Evolutionary conservation across 2,113 vertebrate genomes (phyloP).

Genomic region (Psilopogon haemacephalus): DNA sequence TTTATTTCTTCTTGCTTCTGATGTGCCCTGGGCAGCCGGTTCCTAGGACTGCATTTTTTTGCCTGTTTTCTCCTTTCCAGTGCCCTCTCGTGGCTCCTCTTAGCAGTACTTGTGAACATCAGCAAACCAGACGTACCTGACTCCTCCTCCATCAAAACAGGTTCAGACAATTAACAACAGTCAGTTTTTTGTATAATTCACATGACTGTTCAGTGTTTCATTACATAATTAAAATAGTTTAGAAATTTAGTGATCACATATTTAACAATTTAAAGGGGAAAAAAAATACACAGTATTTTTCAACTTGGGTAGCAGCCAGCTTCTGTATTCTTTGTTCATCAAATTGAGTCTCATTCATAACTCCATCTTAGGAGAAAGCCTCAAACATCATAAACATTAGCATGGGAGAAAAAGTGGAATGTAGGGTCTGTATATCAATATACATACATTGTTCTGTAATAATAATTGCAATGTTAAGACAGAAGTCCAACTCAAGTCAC

Average conservation of each 20-base stretch:
- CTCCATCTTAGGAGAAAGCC: not conserved
- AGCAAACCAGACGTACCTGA: fast-evolving
- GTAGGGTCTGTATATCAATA: not conserved
- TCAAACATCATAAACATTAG: not conserved
- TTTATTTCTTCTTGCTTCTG: not conserved
- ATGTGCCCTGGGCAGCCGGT: not conserved
- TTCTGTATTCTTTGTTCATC: not conserved
- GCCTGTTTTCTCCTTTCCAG: not conserved
- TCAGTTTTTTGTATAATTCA: not conserved
- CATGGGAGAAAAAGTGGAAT: not conserved
- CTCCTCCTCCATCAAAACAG: not conserved
- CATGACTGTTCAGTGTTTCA: not conserved
- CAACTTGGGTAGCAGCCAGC: not conserved
- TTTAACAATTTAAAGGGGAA: not conserved
- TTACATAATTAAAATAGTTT: not conserved
- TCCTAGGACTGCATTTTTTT: not conserved
- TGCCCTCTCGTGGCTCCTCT: conserved; percentile 44
- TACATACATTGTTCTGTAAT: not conserved
- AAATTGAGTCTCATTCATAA: not conserved
- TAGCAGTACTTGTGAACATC: not conserved
- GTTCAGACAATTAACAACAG: not conserved
- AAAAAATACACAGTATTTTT: not conserved
- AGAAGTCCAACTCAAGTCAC: not conserved
- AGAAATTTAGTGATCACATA: not conserved
- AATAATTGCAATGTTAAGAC: not conserved